Evolutionary conservation across 2,113 vertebrate species (phyloP).

Genomic region (Trachemys scripta): DNA sequence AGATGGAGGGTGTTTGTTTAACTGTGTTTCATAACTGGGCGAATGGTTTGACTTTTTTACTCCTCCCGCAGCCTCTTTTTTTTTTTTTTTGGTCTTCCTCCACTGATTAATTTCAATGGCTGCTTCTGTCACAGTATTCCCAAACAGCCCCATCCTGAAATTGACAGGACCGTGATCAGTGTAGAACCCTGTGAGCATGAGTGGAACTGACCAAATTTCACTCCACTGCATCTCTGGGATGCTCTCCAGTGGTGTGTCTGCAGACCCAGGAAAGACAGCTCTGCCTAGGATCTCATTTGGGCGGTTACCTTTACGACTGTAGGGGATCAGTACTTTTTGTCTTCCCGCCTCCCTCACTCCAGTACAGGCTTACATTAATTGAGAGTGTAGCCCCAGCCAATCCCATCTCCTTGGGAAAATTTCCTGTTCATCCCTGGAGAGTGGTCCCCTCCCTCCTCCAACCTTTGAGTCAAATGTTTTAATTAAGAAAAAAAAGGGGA

Average conservation of each 20-base stretch:
- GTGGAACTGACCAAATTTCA: background rate
- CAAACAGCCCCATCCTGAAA: background rate
- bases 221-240: background rate
- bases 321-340: background rate
- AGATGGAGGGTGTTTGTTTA: background rate
- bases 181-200: background rate
- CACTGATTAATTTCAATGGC: background rate
- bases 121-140: background rate
- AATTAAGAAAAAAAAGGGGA: background rate
- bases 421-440: slow-evolving; percentile 55
- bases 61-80: background rate
- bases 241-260: background rate
- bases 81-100: fast-evolving
- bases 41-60: background rate
- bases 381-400: background rate
- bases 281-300: background rate
- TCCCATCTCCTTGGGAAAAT: slow-evolving; percentile 34
- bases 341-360: background rate
- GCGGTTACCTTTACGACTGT: background rate
- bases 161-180: background rate
- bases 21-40: background rate
- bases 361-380: slow-evolving; percentile 20
- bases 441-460: background rate
- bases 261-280: background rate
- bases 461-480: slow-evolving; percentile 20